These are phyloP conservation scores for Sesia bembeciformis DNA, from an alignment of 2,888 invertebrate species.

Conservation along the genomic window DNA sequence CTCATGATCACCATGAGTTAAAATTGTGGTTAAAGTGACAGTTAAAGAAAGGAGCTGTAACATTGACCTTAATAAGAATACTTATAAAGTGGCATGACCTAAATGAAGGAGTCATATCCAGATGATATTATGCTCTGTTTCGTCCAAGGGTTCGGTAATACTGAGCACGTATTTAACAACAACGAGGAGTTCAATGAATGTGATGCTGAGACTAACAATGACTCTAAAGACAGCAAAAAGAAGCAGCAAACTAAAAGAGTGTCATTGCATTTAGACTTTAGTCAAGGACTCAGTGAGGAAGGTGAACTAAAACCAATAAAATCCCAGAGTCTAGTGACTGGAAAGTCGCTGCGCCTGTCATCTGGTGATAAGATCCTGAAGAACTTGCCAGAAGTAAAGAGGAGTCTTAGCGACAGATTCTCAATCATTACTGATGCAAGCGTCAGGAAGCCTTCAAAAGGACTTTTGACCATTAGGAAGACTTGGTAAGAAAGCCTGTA, in stretches of 20 bases:
- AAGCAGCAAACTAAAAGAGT: conserved; percentile 21
- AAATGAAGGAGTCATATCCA: conserved; percentile 67
- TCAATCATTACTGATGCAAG: conserved; percentile 51
- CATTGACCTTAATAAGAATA: conserved; percentile 15
- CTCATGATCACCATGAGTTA: too few species aligned
- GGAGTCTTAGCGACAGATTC: conserved; percentile 65
- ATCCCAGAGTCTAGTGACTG: conserved; percentile 28
- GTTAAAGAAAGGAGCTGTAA: too few species aligned
- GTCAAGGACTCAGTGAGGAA: conserved; percentile 7
- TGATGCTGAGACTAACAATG: conserved; percentile 39
- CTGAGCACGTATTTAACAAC: conserved; percentile 39
- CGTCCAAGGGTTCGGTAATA: conserved; percentile 77
- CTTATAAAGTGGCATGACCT: conserved; percentile 43
- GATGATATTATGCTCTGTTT: conserved; percentile 80
- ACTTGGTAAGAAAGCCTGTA: conserved; percentile 48
- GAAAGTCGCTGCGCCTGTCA: conserved; percentile 47
- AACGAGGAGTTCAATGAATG: conserved; percentile 38
- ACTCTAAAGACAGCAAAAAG: conserved; percentile 25
- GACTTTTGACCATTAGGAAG: conserved; percentile 59
- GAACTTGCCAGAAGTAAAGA: conserved; percentile 50
- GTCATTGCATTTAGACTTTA: conserved; percentile 24
- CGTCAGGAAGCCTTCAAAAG: conserved; percentile 41
- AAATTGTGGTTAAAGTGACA: too few species aligned
- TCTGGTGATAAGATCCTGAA: conserved; percentile 31
- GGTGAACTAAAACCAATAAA: conserved; percentile 29